Base-by-base conservation (phyloP, 2,113 vertebrate genomes). In the Notechis scutatus region DNA sequence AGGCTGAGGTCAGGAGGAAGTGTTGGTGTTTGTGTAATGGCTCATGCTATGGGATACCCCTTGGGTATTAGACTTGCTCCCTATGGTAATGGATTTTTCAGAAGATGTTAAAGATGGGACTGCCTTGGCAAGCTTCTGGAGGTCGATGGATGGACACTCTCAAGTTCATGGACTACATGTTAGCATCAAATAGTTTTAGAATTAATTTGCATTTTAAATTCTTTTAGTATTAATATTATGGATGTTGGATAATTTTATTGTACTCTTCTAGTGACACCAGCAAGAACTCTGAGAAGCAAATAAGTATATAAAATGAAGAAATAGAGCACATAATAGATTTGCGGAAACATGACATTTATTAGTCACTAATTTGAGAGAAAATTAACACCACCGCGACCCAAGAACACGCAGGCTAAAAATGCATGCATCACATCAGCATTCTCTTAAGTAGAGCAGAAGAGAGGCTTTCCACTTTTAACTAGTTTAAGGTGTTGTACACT, bases 291-390 rank as follows among this genome's bases (percentile, higher is more conserved):
- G 74, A 81, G 69, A 39, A 81, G 34, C n/a, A 81, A 81, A 81
- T 81, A 81, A 89, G 56, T 59, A 34, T 4, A 11, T 89, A 24
- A 55, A 24, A 39, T 15, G 21, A 29, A 56, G 20, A 61, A 50
- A 24, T 24, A 85, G 55, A 0, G 0, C 21, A 89, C 45, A 0
- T 52, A 29, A 0, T 90, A 1, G 81, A 90, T 95, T n/a, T 98
- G 98, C 98, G 98, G 98, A 97, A 98, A 96, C 95, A 95, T 95
- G 95, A 97, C 97, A 97, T 99, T 99, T 99, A 99, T 98, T 97
- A 96, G 96, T 97, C 97, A 97, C 96, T 97, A 98, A 90, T 96
- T 97, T 64, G 97, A 97, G 97, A 97, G 94, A 96, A 95, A 97
- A 92, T 87, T 97, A 26, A 64, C 95, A 96, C 95, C 94, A 96